Evolutionary conservation across 92 coral and sea anemone species (phyloP), one percentile per base, ranked within the genome.

Genomic region (Umimayanthus kanabou): DNA sequence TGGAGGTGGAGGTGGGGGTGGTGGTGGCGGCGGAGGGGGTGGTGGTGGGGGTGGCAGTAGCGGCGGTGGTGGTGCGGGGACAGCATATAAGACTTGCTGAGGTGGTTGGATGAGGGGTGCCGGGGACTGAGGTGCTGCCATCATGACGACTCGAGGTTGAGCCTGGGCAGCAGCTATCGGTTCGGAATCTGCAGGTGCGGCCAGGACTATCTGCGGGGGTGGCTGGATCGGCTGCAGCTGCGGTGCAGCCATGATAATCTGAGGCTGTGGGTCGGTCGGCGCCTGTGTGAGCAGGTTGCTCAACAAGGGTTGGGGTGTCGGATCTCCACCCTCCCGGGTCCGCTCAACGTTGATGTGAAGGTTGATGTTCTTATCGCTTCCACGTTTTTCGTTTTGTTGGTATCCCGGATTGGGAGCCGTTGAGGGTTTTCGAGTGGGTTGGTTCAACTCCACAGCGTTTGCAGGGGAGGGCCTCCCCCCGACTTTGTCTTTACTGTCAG

Each of bases 341-440:
- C 55, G 53, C 77, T 70, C 77, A 71, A 83, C 42, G 5, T 69
- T 29, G 1, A 83, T 69, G 71, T 83, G 61, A 71, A 83, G 87
- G 26, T 83, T 69, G 45, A 83, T 69, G n/a, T 70, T 83, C 64
- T 83, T 83, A 11, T 47, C 77, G 28, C n/a, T 83, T 23, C 87
- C 78, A 55, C 87, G 49, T 83, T 83, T 83, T 7, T 69, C 29
- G 40, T 47, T 83, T 71, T 83, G 87, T 47, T 83, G 39, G 2
- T n/a, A 47, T 26, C 78, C 87, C 4, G 87, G 87, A 20, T 70
- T 83, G 28, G 87, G 87, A 45, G 87, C 78, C 25, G 86, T 82
- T 49, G 86, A 67, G 30, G 86, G 86, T 67, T 82, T 67, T 67
- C 77, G 42, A 66, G 86, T 65, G 77, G 82, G 82, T 15, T 25